These are phyloP conservation scores for Oscheius sp. DNA, from an alignment of 1,140 invertebrate species.

Conservation along the genomic window DNA sequence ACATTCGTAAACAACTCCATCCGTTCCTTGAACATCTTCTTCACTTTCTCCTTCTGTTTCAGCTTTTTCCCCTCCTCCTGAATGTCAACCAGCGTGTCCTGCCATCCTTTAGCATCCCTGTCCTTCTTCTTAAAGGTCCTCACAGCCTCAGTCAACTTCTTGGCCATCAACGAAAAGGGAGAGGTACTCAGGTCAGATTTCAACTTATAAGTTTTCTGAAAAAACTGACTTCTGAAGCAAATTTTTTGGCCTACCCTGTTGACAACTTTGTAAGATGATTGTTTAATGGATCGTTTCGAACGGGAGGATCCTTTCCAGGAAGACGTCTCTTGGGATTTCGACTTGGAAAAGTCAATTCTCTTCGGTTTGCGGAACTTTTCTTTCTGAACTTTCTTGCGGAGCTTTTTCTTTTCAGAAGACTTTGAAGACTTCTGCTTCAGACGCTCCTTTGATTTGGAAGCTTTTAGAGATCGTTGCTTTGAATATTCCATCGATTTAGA, in stretches of 20 bases:
- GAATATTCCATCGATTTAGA: background rate
- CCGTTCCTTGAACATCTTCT: constrained; percentile 34
- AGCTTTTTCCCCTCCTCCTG: constrained; percentile 18
- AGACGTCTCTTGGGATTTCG: background rate
- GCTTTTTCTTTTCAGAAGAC: background rate
- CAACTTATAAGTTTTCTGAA: constrained; percentile 10
- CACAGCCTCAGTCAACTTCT: constrained; percentile 26
- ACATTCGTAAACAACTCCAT: constrained; percentile 21
- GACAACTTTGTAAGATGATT: background rate
- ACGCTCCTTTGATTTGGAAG: background rate
- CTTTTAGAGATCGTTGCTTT: too few relatives aligned
- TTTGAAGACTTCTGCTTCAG: too few relatives aligned
- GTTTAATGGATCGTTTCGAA: background rate
- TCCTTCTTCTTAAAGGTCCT: constrained; percentile 22
- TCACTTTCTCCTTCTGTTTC: constrained; percentile 20
- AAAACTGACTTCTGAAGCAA: background rate
- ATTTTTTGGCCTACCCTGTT: background rate
- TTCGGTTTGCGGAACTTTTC: background rate
- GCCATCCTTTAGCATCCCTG: constrained; percentile 36
- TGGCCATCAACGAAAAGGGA: constrained; percentile 10
- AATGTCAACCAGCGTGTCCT: constrained; percentile 39
- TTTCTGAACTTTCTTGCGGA: background rate
- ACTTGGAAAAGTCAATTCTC: background rate
- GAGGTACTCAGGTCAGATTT: background rate
- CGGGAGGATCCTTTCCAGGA: background rate